These are phyloP conservation scores for Helarctos malayanus DNA, from an alignment of 2,797 vertebrate genomes.

Conservation along the genomic window DNA sequence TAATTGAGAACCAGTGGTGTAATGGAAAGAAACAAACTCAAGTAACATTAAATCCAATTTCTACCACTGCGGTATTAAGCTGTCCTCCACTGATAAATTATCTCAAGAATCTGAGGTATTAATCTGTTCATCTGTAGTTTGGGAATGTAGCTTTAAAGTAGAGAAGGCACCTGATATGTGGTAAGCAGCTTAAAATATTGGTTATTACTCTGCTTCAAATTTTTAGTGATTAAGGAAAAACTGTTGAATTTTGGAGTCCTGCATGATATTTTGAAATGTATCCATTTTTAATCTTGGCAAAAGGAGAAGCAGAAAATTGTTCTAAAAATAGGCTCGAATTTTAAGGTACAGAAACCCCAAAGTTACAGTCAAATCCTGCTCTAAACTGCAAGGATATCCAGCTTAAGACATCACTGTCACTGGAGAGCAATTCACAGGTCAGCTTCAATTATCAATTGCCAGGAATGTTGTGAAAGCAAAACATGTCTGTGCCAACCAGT, in stretches of 20 bases:
- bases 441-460: not conserved
- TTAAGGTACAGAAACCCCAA: not conserved
- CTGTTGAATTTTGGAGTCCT: not conserved
- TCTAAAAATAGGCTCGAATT: not conserved
- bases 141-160: not conserved
- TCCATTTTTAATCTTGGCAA: not conserved
- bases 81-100: not conserved
- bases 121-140: not conserved
- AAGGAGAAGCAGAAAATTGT: not conserved
- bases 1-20: not conserved
- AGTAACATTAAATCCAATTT: not conserved
- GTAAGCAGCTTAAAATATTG: not conserved
- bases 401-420: not conserved
- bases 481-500: not conserved
- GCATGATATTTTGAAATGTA: not conserved
- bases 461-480: not conserved
- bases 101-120: not conserved
- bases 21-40: not conserved
- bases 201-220: not conserved
- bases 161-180: not conserved
- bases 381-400: not conserved
- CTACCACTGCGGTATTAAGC: not conserved
- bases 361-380: not conserved
- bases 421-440: not conserved
- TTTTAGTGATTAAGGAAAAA: conserved; percentile 12